Evolutionary conservation across 2,888 invertebrate genomes (phyloP).

Genomic region (Emmelina monodactyla): DNA sequence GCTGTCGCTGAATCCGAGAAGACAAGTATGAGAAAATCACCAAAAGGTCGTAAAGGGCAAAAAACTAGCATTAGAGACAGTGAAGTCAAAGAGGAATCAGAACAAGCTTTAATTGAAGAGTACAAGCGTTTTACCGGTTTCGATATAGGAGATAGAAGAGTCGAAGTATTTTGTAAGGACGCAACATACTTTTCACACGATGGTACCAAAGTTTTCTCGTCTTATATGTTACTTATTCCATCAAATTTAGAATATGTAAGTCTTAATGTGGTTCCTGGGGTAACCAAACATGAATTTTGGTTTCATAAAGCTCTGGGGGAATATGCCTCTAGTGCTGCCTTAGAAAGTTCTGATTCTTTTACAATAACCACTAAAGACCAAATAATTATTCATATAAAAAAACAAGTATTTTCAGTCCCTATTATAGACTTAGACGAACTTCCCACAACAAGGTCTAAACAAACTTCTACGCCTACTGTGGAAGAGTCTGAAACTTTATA

Average conservation of each 20-base stretch:
- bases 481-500: too few relatives aligned
- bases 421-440: too few relatives aligned
- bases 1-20: conserved; percentile 17
- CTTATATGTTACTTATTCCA: conserved; percentile 43
- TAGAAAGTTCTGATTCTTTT: conserved; percentile 38
- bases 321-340: conserved; percentile 20
- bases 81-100: conserved; percentile 19
- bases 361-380: conserved; percentile 40
- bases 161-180: conserved; percentile 52
- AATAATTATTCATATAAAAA: conserved; percentile 39
- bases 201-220: conserved; percentile 35
- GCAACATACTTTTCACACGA: conserved; percentile 44
- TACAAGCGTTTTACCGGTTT: conserved; percentile 46
- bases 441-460: too few relatives aligned
- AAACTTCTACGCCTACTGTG: too few relatives aligned
- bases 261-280: conserved; percentile 37
- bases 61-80: too few relatives aligned
- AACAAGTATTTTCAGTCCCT: conserved; percentile 27
- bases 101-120: conserved; percentile 16
- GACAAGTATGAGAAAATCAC: too few relatives aligned
- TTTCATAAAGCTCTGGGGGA: conserved; percentile 41
- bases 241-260: conserved; percentile 39
- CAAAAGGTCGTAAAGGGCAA: too few relatives aligned
- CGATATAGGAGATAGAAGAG: conserved; percentile 44
- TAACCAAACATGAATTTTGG: conserved; percentile 42